A percentile compares a stretch with the other conserved stretches of the same genome.
Evolutionary conservation across 2,797 vertebrate species (phyloP).

Genomic region (Zalophus californianus): DNA sequence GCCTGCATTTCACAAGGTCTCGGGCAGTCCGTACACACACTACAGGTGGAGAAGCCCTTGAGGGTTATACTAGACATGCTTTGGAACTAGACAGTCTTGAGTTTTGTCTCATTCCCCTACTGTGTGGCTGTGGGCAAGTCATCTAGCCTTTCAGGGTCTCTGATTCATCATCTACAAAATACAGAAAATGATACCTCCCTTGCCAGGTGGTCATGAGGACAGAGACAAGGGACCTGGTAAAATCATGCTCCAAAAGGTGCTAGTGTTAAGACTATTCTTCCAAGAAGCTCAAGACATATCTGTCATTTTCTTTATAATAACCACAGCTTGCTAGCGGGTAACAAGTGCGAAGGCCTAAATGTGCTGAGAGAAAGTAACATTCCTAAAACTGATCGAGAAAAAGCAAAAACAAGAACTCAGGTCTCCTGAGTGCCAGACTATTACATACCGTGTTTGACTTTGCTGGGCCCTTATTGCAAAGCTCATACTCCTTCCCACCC

Average conservation of each 20-base stretch:
- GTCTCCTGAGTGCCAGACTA: conserved; percentile 11
- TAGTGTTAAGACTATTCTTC: neutral
- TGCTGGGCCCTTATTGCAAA: neutral
- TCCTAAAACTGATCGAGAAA: conserved; percentile 10
- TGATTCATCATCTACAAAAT: neutral
- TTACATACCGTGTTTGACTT: neutral
- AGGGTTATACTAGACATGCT: neutral
- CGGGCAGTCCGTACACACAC: neutral
- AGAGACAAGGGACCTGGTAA: neutral
- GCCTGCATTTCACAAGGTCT: neutral
- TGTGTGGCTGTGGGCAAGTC: neutral
- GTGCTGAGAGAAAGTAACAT: neutral
- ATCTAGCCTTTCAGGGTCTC: neutral
- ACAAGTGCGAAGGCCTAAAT: neutral
- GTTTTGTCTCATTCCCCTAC: neutral
- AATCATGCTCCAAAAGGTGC: neutral
- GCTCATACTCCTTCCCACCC: neutral
- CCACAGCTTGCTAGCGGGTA: neutral
- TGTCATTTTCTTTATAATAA: neutral
- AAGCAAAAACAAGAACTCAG: conserved; percentile 23
- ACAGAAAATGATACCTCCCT: neutral
- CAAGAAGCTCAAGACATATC: neutral
- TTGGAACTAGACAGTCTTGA: neutral
- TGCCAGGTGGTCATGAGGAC: neutral
- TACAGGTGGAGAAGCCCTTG: neutral